phyloP scores from a whole-genome alignment of 2,888 invertebrate genomes.

The Uloborus plumipes region DNA sequence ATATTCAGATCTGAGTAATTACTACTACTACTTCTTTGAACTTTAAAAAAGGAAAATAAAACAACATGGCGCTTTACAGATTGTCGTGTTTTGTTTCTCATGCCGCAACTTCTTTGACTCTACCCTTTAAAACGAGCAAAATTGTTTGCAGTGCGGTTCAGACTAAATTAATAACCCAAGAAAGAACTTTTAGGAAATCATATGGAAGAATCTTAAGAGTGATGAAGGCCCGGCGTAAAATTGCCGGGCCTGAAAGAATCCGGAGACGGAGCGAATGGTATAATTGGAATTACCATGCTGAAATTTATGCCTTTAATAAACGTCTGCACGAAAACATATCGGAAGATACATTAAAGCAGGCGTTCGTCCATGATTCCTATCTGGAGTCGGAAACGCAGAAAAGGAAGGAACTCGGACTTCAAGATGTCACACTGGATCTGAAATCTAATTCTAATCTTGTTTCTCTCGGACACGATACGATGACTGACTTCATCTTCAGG shows the following conservation, averaged over 20 bases:
- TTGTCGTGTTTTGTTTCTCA: not conserved
- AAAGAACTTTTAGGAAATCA: slow-evolving; percentile 20
- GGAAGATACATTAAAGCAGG: slow-evolving; percentile 78
- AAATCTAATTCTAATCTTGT: slow-evolving; percentile 79
- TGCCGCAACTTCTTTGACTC: too few relatives aligned
- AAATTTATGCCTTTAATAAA: slow-evolving; percentile 88
- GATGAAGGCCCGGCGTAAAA: slow-evolving; percentile 44
- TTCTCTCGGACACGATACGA: slow-evolving; percentile 78
- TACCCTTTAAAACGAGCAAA: too few relatives aligned
- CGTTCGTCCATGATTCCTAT: slow-evolving; percentile 86
- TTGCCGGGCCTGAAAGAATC: slow-evolving; percentile 36
- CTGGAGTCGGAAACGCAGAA: slow-evolving; percentile 79
- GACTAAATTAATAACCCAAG: not conserved
- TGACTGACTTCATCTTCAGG: slow-evolving; percentile 77
- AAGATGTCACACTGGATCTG: slow-evolving; percentile 75
- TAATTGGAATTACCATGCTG: slow-evolving; percentile 85
- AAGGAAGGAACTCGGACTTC: slow-evolving; percentile 76
- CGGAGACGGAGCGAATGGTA: slow-evolving; percentile 37
- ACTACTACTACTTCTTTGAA: not conserved
- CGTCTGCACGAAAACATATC: slow-evolving; percentile 88
- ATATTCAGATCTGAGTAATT: not conserved
- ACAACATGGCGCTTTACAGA: slow-evolving; percentile 29
- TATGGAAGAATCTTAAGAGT: slow-evolving; percentile 12
- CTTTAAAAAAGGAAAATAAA: not conserved
- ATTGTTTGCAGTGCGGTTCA: too few relatives aligned